Percentiles rank a stretch among this genome's conserved stretches.
phyloP scores from a whole-genome alignment of 2,888 invertebrate genomes.

The Ornithoptera priamus region DNA sequence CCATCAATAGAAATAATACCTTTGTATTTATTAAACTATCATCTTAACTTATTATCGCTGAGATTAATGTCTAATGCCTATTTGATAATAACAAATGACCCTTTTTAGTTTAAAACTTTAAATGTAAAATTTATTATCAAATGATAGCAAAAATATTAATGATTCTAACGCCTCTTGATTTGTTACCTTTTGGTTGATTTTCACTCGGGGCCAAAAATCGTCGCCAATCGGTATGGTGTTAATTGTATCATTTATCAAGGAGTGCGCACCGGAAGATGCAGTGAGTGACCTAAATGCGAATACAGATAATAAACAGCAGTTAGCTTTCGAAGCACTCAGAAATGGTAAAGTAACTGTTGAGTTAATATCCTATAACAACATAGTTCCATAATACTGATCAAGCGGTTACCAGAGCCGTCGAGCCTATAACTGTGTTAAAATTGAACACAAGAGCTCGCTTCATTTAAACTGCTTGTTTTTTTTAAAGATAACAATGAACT shows the following conservation, averaged over 20 bases:
- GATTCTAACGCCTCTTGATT: too few species aligned
- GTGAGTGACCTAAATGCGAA: constrained; percentile 11
- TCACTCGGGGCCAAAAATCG: too few species aligned
- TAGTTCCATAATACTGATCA: background rate
- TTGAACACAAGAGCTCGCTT: background rate
- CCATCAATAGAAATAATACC: too few species aligned
- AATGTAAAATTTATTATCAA: too few species aligned
- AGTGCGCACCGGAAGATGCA: constrained; percentile 4
- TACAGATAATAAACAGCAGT: constrained; percentile 9
- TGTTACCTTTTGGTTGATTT: too few species aligned
- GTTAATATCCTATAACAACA: constrained; percentile 18
- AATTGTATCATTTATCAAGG: background rate
- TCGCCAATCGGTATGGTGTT: background rate
- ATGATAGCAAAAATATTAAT: too few species aligned
- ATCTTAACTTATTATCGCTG: too few species aligned
- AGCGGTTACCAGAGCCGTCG: background rate
- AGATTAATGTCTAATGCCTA: too few species aligned
- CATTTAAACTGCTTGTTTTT: background rate
- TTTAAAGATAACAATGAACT: background rate
- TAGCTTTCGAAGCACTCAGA: constrained; percentile 8
- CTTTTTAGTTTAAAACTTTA: too few species aligned
- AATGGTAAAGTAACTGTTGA: constrained; percentile 7
- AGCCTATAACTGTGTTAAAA: constrained; percentile 11
- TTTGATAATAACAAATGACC: too few species aligned
- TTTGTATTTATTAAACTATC: too few species aligned